Base-by-base conservation (phyloP, 2,797 vertebrate species). In the Sebastes variabilis region DNA sequence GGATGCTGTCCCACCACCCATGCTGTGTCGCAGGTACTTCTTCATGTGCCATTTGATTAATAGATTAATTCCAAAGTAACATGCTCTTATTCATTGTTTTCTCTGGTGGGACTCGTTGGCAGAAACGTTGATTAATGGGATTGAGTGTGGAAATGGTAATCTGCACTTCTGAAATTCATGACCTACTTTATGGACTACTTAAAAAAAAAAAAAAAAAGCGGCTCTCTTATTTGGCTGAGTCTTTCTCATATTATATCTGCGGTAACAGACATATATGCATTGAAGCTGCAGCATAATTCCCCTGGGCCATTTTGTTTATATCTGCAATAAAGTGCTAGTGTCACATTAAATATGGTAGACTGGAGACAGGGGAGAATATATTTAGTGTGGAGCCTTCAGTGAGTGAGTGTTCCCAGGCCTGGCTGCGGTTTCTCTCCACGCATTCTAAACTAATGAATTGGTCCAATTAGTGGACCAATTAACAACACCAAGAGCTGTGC, bases 101-200 rank as follows among this genome's bases (percentile, higher is more conserved):
- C 93, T 94, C 95, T 91, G 84, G 88, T 94, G 94, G 93, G 92
- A 91, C 82, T 85, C 86, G 36, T 79, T 72, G 72, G 85, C 3
- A 46, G 78, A 92, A 91, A 84, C 54, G 54, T 88, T 95, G 94
- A 95, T 96, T 95, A 95, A 95, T 95, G 94, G 79, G 83, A 91
- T 59, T 72, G 77, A 85, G 77, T 74, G 60, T 85, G 88, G 79
- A 91, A 94, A 95, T 93, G 87, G 90, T 94, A 95, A 95, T 95
- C 89, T 89, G 83, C 90, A 93, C 87, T 93, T 94, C 91, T 94
- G 75, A 92, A 93, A 95, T 93, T 88, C 88, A 89, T 94, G 94
- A 93, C 94, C 95, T 94, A 95, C 89, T 95, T 96, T 92, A 87
- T 94, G 91, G 81, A 93, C 93, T 91, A 93, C 88, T 95, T 94